Base-by-base conservation (phyloP, 35 echinoderm and acorn worm genomes). In the Heliocidaris erythrogramma region DNA sequence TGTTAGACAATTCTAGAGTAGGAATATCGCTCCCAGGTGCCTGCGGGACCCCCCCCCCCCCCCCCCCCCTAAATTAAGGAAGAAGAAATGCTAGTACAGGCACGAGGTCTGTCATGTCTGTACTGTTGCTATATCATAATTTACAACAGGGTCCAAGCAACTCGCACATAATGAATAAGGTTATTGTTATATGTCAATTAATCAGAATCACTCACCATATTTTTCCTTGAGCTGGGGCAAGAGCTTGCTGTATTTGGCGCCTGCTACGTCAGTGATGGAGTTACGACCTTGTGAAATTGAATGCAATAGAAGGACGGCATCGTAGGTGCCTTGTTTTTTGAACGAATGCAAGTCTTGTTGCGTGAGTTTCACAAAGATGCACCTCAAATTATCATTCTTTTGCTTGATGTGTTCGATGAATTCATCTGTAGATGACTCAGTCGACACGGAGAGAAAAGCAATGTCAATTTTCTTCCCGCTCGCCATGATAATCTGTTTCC, bases 241-340 rank as follows among this genome's bases (percentile, higher is more conserved):
- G 10, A 92, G 91, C 27, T 49, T 92, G 29, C 9, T 92, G 50
- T 92, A 92, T 12, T 59, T 92, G 11, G 91, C 91, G 91, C 59
- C 91, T 5, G 48, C 91, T 13, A 92, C 91, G 27, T 92, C 91
- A 50, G 91, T 92, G 29, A 92, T 92, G 91, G 48, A 92, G 49
- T 52, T 52, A 32, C 91, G 91, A 50, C 91, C 91, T 48, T 92
- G 48, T 30, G 47, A 18, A 92, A 92, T 92, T 49, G 91, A 92
- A 48, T 92, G 91, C 21, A 92, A 48, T 11, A 92, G 49, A 59
- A 92, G 11, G 9, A 92, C 91, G 13, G 91, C 91, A 13, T 92
- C 91, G 13, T 48, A 92, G 7, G 21, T 30, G 5, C 24, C 87
- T 47, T 13, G 87, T 11, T 13, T n/a, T 16, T 6, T 2, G 32